Base-by-base conservation (phyloP, 2,888 invertebrate genomes). In the Acanthoscelides obtectus region DNA sequence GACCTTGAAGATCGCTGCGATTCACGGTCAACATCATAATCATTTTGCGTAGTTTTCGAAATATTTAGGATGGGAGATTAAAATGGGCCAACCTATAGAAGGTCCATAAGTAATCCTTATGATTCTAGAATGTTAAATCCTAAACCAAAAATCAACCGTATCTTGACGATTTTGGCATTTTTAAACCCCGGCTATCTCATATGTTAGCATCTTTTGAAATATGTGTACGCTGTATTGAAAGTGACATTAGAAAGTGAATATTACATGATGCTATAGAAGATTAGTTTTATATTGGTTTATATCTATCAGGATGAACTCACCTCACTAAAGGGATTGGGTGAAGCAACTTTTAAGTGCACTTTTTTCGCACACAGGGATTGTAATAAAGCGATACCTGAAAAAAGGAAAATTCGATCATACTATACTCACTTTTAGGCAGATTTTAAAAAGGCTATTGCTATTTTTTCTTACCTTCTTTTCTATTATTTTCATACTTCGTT, bases 301-400 rank as follows among this genome's bases (percentile, higher is more conserved):
- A 63, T 70, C n/a, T n/a, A 25, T 69, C 2, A 8, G 64, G 63
- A 12, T 6, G 20, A 22, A 74, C 77, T 77, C 76, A 80, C 80
- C 78, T 79, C 79, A 68, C 65, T 73, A 63, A 80, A 73, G 22
- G 79, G 80, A 72, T 89, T 89, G 77, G 89, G 87, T 67, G 90
- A 89, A 22, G 92, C 90, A 71, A 92, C 90, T 81, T 91, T 90
- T 78, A 94, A 87, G 85, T 94, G 94, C 82, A 91, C 87, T 82
- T 92, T 91, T 80, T 90, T 88, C 78, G 89, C 88, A 83, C 94
- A 94, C 77, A 91, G 87, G 77, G 87, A 87, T 77, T 90, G 89
- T 66, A 94, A 86, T 22, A 91, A 81, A 71, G 88, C 86, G 77
- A 93, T 86, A 45, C 92, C 90, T 89, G 84, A 25, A 86, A 85